Base-by-base conservation (phyloP, 35 echinoderm and acorn worm genomes). In the Ptychodera flava region DNA sequence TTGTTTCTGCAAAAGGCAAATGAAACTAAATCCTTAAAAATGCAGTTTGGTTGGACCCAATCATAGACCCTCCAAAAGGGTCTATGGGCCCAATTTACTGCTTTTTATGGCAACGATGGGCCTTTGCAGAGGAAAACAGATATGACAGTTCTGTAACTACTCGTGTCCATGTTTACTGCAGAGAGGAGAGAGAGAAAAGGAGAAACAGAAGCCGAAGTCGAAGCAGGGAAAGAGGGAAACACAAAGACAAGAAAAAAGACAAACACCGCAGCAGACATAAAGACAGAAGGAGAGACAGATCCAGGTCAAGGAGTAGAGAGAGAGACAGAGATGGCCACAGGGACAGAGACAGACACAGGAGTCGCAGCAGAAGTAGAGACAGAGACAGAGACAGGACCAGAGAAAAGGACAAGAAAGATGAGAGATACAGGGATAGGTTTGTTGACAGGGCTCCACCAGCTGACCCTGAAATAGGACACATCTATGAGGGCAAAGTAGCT, bases 401-500 rank as follows among this genome's bases (percentile, higher is more conserved):
- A 1, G 37, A 86, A 22, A 90, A 86, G 16, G 79, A 91, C 28
- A 86, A 86, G 32, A 64, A 64, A 22, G n/a, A n/a, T n/a, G 45
- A 64, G 22, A 64, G 22, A 64, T 91, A 94, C 82, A 83, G 87
- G 36, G 95, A 97, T 36, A 77, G 93, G 76, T 94, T 97, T 91
- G 95, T 97, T 16, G 87, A 88, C 22, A 89, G 90, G 28, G 89
- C 95, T 27, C 89, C 92, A 28, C 78, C 95, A 0, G 84, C 93
- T 85, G 95, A 97, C 52, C 95, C 95, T 16, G 95, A 97, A 38
- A 88, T 90, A 15, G 92, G 90, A 27, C 85, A 94, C 14, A 35
- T 97, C 0, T 97, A 97, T 78, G 90, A 94, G 29, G 95, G 95
- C 28, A 97, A 97, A 76, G 92, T 97, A 32, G 93, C 92, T 1